Evolutionary conservation across 2,888 invertebrate species (phyloP).

Genomic region (Byasa hedistus): DNA sequence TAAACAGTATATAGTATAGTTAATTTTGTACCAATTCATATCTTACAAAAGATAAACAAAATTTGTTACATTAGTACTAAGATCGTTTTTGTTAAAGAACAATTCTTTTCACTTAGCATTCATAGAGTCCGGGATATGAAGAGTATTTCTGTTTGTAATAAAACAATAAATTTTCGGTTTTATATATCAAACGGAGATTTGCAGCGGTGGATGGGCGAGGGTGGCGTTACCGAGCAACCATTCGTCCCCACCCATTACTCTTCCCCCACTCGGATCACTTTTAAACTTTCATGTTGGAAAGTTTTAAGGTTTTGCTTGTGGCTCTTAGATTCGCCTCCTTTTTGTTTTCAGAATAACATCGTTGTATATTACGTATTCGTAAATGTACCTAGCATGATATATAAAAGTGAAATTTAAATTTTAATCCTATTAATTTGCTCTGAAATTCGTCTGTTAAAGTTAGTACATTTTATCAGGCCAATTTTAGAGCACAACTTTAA

Average conservation of each 20-base stretch:
- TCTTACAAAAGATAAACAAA: no score
- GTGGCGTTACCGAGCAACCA: conserved; percentile 71
- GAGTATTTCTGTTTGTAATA: conserved; percentile 51
- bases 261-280: conserved; percentile 68
- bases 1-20: no score
- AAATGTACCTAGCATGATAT: neutral
- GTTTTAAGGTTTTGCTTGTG: conserved; percentile 77
- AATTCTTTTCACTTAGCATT: neutral
- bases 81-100: no score
- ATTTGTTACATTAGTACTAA: no score
- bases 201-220: conserved; percentile 64
- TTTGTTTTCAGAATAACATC: conserved; percentile 57
- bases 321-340: conserved; percentile 70
- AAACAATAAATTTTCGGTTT: conserved; percentile 71
- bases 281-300: conserved; percentile 80
- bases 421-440: neutral
- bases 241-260: conserved; percentile 40
- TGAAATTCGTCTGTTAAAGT: no score
- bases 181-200: conserved; percentile 73
- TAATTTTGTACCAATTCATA: no score
- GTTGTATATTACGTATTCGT: neutral
- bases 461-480: no score
- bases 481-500: no score
- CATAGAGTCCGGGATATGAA: neutral
- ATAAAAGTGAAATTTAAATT: neutral